Evolutionary conservation across 2,888 invertebrate species (phyloP).

Genomic region (Apoda limacodes): DNA sequence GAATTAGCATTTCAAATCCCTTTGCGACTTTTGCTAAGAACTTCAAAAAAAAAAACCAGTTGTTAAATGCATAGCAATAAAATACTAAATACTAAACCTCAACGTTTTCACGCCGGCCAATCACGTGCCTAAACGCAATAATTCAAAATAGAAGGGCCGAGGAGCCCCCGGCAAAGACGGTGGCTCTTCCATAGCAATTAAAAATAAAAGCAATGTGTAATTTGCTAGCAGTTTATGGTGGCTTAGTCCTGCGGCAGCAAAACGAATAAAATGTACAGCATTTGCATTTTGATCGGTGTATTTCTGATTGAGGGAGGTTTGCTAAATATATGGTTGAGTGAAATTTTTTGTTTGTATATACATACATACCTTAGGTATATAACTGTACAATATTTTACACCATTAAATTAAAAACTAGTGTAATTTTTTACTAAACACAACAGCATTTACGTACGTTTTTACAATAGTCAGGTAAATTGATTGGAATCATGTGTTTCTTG

Average conservation of each 20-base stretch:
- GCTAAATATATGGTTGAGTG: conserved; percentile 10
- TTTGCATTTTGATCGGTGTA: conserved; percentile 58
- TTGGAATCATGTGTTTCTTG: too few species aligned
- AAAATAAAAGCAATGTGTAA: conserved; percentile 62
- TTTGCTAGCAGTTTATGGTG: conserved; percentile 61
- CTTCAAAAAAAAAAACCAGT: too few species aligned
- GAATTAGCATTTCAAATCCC: too few species aligned
- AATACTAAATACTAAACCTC: conserved; percentile 29
- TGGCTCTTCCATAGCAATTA: conserved; percentile 62
- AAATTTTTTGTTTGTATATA: conserved; percentile 13
- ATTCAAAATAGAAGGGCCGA: conserved; percentile 57
- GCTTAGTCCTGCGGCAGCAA: conserved; percentile 37
- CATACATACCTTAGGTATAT: conserved; percentile 9
- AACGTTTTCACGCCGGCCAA: conserved; percentile 40
- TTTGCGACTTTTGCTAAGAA: too few species aligned
- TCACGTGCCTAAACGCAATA: conserved; percentile 58
- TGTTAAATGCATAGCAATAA: too few species aligned
- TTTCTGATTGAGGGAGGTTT: conserved; percentile 55
- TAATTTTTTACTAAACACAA: too few species aligned
- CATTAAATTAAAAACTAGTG: conserved; percentile 3
- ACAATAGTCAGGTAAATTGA: too few species aligned
- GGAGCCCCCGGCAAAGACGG: conserved; percentile 55
- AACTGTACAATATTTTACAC: conserved; percentile 1
- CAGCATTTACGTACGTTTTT: too few species aligned
- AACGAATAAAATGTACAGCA: conserved; percentile 38